These are phyloP conservation scores for Cecidostiba fungosa DNA, from an alignment of 2,888 invertebrate species.

Conservation along the genomic window DNA sequence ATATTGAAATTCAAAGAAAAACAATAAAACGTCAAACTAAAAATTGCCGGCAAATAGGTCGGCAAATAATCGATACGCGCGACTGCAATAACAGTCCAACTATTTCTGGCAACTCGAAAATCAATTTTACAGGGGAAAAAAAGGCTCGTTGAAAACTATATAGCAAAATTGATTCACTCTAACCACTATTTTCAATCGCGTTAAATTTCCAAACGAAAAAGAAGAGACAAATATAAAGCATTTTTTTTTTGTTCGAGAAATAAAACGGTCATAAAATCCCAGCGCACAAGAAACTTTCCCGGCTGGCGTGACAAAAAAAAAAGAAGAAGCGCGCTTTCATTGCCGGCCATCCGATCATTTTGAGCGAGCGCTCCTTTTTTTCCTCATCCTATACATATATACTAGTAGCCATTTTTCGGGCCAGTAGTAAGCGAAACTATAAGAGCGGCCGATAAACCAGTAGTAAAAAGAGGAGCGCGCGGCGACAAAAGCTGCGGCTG, in stretches of 20 bases:
- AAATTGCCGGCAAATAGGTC: background rate
- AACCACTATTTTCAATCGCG: background rate
- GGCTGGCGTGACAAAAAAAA: background rate
- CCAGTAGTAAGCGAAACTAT: conserved; percentile 21
- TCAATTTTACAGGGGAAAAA: conserved; percentile 13
- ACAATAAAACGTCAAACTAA: background rate
- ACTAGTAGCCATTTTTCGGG: conserved; percentile 2
- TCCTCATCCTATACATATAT: too few species aligned
- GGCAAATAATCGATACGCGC: conserved; percentile 2
- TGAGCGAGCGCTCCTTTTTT: background rate
- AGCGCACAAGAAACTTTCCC: background rate
- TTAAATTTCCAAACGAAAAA: background rate
- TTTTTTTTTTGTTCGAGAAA: background rate
- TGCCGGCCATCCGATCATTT: background rate
- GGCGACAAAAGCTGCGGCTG: conserved; percentile 46
- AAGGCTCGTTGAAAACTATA: background rate
- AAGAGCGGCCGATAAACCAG: conserved; percentile 47
- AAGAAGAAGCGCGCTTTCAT: conserved; percentile 22
- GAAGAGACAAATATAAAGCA: background rate
- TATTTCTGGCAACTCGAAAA: background rate
- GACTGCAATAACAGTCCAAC: background rate
- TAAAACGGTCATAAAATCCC: background rate
- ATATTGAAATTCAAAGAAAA: background rate
- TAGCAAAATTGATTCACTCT: background rate
- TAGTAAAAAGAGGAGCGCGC: conserved; percentile 39